These are phyloP conservation scores for Enoplosus armatus DNA, from an alignment of 2,797 vertebrate genomes.

Conservation along the genomic window DNA sequence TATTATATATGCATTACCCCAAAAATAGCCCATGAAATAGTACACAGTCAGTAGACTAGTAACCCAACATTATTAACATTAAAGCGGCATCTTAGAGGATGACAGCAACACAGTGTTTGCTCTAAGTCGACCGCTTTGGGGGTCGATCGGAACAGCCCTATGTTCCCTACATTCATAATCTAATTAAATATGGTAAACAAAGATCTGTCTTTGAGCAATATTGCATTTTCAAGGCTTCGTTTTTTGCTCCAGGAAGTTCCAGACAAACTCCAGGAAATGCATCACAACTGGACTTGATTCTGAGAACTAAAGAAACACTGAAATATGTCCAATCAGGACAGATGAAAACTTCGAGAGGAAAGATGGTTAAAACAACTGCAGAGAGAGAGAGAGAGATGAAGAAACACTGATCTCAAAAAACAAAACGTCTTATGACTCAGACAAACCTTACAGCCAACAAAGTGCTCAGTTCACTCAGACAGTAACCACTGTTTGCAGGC, in stretches of 20 bases:
- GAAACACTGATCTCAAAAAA: background rate
- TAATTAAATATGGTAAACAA: background rate
- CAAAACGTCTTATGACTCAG: constrained; percentile 6
- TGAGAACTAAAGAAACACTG: background rate
- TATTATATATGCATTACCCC: too few relatives aligned
- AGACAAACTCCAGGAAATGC: background rate
- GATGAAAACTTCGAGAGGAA: background rate
- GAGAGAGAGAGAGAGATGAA: too few relatives aligned
- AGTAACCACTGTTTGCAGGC: constrained; percentile 25
- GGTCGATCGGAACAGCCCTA: too few relatives aligned
- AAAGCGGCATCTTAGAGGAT: too few relatives aligned
- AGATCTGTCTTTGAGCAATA: background rate
- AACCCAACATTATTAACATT: too few relatives aligned
- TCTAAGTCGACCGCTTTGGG: too few relatives aligned
- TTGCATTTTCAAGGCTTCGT: background rate
- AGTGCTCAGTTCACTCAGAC: too few relatives aligned
- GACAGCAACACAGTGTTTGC: too few relatives aligned
- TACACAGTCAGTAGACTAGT: too few relatives aligned
- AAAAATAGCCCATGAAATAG: too few relatives aligned
- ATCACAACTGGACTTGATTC: background rate
- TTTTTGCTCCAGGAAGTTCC: background rate
- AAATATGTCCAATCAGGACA: too few relatives aligned
- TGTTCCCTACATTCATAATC: too few relatives aligned
- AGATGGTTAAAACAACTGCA: background rate
- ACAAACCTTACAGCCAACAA: background rate